These are phyloP conservation scores for Gonatopus flavifemur DNA, from an alignment of 1,140 invertebrate genomes.

Conservation along the genomic window DNA sequence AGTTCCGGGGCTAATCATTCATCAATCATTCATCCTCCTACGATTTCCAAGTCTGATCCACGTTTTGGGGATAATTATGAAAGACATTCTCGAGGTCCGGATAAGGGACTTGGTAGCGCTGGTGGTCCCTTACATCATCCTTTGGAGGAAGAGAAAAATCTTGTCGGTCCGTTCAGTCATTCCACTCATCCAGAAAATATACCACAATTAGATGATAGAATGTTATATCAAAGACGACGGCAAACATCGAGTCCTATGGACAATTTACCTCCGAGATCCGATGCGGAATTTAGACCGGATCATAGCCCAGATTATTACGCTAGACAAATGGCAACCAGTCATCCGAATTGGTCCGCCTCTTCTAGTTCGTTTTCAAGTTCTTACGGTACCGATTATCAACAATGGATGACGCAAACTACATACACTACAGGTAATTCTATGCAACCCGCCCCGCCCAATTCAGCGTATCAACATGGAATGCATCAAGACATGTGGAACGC, in stretches of 20 bases:
- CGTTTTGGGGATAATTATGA: slow-evolving; percentile 45
- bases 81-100: slow-evolving; percentile 29
- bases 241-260: background rate
- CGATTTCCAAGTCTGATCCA: slow-evolving; percentile 15
- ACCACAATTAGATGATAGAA: slow-evolving; percentile 22
- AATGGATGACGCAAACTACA: too few relatives aligned
- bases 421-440: slow-evolving; percentile 2
- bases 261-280: slow-evolving; percentile 5
- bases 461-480: slow-evolving; percentile 14
- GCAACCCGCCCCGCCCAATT: background rate
- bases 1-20: too few relatives aligned
- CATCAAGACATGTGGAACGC: slow-evolving; percentile 22
- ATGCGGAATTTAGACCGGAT: slow-evolving; percentile 18
- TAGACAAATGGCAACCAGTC: slow-evolving; percentile 16
- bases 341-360: slow-evolving; percentile 12
- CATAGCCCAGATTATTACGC: slow-evolving; percentile 17
- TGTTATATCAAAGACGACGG: slow-evolving; percentile 21
- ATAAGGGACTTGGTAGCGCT: too few relatives aligned
- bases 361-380: too few relatives aligned
- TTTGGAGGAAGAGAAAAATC: slow-evolving; percentile 11
- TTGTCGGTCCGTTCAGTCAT: background rate
- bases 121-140: too few relatives aligned
- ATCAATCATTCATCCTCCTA: background rate
- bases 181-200: too few relatives aligned
- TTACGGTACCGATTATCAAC: too few relatives aligned